Evolutionary conservation across 92 coral and sea anemone species (phyloP).

Genomic region (Actinostola sp.): DNA sequence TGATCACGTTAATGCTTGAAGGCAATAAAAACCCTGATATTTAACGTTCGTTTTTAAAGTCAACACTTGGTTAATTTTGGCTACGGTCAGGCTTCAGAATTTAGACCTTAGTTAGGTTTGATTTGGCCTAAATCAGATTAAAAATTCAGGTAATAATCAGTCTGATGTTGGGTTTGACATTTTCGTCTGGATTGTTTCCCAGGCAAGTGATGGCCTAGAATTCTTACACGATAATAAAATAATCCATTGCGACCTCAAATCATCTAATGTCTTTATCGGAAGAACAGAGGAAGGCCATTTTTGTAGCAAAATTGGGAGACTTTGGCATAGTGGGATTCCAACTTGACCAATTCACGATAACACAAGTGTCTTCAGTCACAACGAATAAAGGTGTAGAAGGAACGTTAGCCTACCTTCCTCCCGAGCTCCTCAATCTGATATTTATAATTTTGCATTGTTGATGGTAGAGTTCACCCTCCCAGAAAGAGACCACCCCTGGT

Average conservation of each 20-base stretch:
- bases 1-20: neutral
- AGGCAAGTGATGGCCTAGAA: slow-evolving; percentile 13
- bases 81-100: neutral
- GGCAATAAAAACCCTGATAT: neutral
- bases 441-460: too few relatives aligned
- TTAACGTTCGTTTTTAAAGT: slow-evolving; percentile 13
- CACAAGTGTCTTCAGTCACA: slow-evolving; percentile 2
- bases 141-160: slow-evolving; percentile 2
- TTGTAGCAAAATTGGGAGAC: slow-evolving; percentile 21
- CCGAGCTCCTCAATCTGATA: too few relatives aligned
- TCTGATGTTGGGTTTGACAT: neutral
- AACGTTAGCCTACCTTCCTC: slow-evolving; percentile 15
- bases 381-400: neutral
- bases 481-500: too few relatives aligned
- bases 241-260: slow-evolving; percentile 27
- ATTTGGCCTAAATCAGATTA: slow-evolving; percentile 4
- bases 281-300: neutral
- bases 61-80: slow-evolving; percentile 3
- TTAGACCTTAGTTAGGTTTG: slow-evolving; percentile 5
- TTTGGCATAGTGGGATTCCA: slow-evolving; percentile 22
- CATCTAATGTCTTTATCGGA: slow-evolving; percentile 19
- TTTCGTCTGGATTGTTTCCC: slow-evolving; percentile 2
- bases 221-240: slow-evolving; percentile 13
- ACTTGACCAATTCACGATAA: slow-evolving; percentile 10
- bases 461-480: too few relatives aligned